phyloP scores from a whole-genome alignment of 2,888 invertebrate genomes.

The Heteromurus nitidus region DNA sequence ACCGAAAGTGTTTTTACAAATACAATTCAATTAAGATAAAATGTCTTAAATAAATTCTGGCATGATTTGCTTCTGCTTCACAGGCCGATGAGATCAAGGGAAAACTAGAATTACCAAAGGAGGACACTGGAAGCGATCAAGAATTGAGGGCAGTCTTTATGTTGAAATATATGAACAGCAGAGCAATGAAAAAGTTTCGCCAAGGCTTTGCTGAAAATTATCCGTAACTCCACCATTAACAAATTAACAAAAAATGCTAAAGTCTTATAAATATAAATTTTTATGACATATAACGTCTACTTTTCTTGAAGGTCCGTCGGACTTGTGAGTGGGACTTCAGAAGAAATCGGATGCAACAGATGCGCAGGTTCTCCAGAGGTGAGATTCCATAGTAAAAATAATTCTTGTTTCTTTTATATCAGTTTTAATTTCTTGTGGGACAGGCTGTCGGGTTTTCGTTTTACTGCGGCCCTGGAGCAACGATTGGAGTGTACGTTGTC shows the following conservation, averaged over 20 bases:
- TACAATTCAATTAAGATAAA: neutral
- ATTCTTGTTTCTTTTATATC: neutral
- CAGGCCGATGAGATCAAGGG: conserved; percentile 1
- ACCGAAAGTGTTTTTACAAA: neutral
- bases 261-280: neutral
- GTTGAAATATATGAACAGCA: neutral
- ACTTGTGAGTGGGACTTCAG: conserved; percentile 5
- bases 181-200: neutral
- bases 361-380: neutral
- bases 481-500: neutral
- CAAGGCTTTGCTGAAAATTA: neutral
- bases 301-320: neutral
- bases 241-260: neutral
- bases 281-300: neutral
- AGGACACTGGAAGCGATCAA: conserved; percentile 23
- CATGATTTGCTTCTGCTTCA: neutral
- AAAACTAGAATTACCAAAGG: conserved; percentile 22
- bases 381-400: neutral
- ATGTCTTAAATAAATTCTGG: neutral
- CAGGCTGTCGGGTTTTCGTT: conserved; percentile 39
- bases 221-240: neutral
- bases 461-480: conserved; percentile 32
- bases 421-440: neutral
- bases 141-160: neutral
- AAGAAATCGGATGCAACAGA: conserved; percentile 38